These are phyloP conservation scores for Hermaeophaga mercurialis DNA, from an alignment of 2,888 invertebrate genomes.

Conservation along the genomic window DNA sequence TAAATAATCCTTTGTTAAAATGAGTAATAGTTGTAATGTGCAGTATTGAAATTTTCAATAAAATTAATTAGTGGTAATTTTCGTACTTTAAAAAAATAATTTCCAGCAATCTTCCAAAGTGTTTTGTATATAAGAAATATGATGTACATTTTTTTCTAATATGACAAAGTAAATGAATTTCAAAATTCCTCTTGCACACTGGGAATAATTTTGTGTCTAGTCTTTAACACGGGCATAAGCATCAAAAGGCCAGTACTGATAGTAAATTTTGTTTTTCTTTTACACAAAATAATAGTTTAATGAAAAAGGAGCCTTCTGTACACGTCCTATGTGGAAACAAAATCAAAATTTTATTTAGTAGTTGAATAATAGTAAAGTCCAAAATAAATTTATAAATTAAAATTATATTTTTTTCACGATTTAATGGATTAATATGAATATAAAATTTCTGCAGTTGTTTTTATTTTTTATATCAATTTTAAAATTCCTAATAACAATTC, in stretches of 20 bases:
- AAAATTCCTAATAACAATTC: too few relatives aligned
- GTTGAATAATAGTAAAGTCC: constrained; percentile 9
- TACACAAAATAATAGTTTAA: constrained; percentile 27
- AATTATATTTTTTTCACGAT: too few relatives aligned
- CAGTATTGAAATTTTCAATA: constrained; percentile 32
- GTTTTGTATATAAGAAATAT: constrained; percentile 44
- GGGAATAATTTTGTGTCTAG: constrained; percentile 38
- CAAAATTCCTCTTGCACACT: constrained; percentile 31
- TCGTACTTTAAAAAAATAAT: constrained; percentile 38
- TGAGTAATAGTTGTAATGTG: constrained; percentile 25
- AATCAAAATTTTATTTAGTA: constrained; percentile 27
- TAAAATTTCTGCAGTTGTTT: too few relatives aligned
- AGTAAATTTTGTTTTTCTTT: constrained; percentile 22
- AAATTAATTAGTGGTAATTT: constrained; percentile 39
- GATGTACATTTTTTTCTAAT: constrained; percentile 31
- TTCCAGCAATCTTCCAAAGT: constrained; percentile 44
- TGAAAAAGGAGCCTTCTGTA: constrained; percentile 23
- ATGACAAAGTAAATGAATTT: constrained; percentile 32
- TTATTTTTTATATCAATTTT: too few relatives aligned
- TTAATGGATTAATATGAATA: too few relatives aligned
- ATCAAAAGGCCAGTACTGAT: constrained; percentile 43
- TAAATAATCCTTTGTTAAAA: too few relatives aligned
- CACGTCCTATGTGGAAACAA: constrained; percentile 8
- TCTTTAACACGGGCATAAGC: constrained; percentile 46
- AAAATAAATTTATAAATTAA: constrained; percentile 12